A percentile compares a stretch with the other conserved stretches of the same genome.
Conservation (phyloP, 1,140 invertebrate genomes). For the Euwallacea fornicatus region DNA sequence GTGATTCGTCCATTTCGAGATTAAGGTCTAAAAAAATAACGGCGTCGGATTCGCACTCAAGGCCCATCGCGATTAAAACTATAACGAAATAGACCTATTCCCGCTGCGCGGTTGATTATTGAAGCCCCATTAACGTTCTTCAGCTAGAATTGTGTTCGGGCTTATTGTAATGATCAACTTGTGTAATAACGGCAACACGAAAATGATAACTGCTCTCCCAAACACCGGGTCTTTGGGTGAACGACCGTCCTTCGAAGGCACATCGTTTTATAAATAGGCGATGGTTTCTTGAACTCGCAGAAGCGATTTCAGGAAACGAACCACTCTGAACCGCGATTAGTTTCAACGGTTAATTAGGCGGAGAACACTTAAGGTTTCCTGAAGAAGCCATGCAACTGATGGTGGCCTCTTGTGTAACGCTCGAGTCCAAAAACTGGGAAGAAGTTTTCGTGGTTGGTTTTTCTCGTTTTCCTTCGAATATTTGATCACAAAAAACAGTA, state of each 20-base stretch:
- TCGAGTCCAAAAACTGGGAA: no score
- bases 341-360: not conserved
- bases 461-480: no score
- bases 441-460: no score
- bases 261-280: slow-evolving; percentile 18
- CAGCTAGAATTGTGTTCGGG: not conserved
- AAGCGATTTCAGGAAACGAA: slow-evolving; percentile 2
- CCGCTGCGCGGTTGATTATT: not conserved
- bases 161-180: not conserved
- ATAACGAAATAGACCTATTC: not conserved
- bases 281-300: slow-evolving; percentile 11
- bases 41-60: no score
- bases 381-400: no score
- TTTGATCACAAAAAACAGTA: no score
- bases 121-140: not conserved
- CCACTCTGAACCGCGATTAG: not conserved
- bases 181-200: not conserved
- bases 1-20: not conserved
- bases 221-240: slow-evolving; percentile 10
- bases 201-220: slow-evolving; percentile 1
- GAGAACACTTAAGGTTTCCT: no score
- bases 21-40: no score
- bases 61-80: no score
- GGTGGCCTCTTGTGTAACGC: no score
- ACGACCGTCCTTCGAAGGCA: slow-evolving; percentile 22